Base-by-base conservation (phyloP, 2,797 vertebrate genomes). In the Brachymystax lenok region DNA sequence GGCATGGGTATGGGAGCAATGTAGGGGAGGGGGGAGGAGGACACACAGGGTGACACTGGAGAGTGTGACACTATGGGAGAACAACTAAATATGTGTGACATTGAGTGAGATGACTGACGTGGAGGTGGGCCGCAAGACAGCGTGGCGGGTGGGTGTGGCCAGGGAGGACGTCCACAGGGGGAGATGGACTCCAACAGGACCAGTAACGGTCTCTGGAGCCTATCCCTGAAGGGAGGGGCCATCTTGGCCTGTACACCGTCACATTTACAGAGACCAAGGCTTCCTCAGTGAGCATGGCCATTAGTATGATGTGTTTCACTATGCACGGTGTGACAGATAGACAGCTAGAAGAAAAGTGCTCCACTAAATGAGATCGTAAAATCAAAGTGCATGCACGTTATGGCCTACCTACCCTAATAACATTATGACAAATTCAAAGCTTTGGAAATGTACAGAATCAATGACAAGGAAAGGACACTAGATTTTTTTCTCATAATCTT, bases 71-170 rank as follows among this genome's bases (percentile, higher is more conserved):
- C 82, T 84, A 71, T 73, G 67, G n/a, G 67, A 51, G 28, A 73
- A 74, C 79, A 78, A 84, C n/a, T 74, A 84, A 75, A 69, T 40
- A 33, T 70, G 69, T 64, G 56, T 86, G 88, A 84, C 87, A 88
- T 73, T 77, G 78, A 83, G 72, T 83, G 88, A 85, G 81, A 80
- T 69, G 64, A 70, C 63, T 74, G 70, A 56, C 75, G 52, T 71
- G 70, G 33, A 78, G 68, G 66, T 24, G 59, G 54, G 73, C 14
- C 4, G 27, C 7, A 94, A 94, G 83, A 93, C 92, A 0, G 92
- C 93, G 0, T 95, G 94, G 94, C 89, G 90, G 71, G 1, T 95
- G 83, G 94, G 94, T 0, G 92, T 94, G 64, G 94, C 92, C 0
- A 80, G 78, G 71, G 92, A 86, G 13, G 92, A 94, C 10, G 78